Conservation (phyloP, 2,797 vertebrate species). For the Amazonetta brasiliensis region DNA sequence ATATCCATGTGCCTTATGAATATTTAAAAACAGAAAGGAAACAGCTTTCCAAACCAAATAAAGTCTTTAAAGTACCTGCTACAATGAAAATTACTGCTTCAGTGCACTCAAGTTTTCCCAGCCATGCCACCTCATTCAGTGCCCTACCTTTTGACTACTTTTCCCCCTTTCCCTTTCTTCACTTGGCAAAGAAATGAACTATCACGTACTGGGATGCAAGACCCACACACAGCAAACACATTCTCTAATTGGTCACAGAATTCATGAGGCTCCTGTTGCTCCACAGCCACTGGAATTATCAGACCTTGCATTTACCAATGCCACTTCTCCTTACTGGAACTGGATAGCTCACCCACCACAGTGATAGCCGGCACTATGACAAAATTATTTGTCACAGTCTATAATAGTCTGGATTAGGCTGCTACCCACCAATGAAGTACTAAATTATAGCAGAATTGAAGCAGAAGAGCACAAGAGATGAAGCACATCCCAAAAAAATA, state of each 20-base stretch:
- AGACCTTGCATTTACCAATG: not conserved
- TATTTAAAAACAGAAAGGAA: slow-evolving; percentile 41
- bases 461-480: slow-evolving; percentile 1
- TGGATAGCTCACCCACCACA: not conserved
- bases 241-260: slow-evolving; percentile 23
- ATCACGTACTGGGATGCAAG: not conserved
- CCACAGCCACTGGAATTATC: slow-evolving; percentile 28
- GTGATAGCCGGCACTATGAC: not conserved
- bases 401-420: slow-evolving; percentile 16
- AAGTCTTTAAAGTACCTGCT: slow-evolving; percentile 6
- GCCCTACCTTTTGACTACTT: not conserved
- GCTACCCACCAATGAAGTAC: slow-evolving; percentile 39
- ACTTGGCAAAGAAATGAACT: not conserved
- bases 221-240: not conserved
- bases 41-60: slow-evolving; percentile 49
- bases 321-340: not conserved
- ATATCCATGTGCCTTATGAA: slow-evolving; percentile 18
- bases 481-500: slow-evolving; percentile 13
- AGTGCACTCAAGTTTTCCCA: not conserved
- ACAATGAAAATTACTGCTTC: slow-evolving; percentile 31
- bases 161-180: not conserved
- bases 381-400: slow-evolving; percentile 42
- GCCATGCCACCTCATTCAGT: not conserved
- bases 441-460: slow-evolving; percentile 43
- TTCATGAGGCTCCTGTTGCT: slow-evolving; percentile 8